Evolutionary conservation across 2,888 invertebrate genomes (phyloP), one percentile per base, ranked within the genome.

Genomic region (Mesoligia furuncula): DNA sequence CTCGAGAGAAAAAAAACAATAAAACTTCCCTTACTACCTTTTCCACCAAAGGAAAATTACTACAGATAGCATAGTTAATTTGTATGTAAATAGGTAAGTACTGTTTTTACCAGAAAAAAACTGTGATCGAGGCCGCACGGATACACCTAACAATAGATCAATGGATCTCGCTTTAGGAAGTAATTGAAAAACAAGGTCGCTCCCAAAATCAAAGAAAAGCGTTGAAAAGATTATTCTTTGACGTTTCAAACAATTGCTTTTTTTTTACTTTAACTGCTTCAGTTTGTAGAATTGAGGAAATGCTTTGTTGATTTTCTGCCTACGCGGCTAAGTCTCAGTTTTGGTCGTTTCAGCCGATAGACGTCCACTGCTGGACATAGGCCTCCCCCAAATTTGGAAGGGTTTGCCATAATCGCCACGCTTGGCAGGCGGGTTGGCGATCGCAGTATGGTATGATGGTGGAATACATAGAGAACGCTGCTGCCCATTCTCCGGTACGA

Each of bases 81-180:
- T 68, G 17, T 80, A 71, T 78, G 73, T 68, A 81, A 85, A 83
- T 74, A 31, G 31, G 31, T 31, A 67, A 70, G 54, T 48, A 13
- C 45, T 54, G 85, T 85, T 80, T 85, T 70, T 57, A 70, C 81
- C 81, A 85, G 36, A 87, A 88, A 87, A 88, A 87, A 88, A 87
- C 75, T 42, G 31, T 66, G 20, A 72, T 39, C 83, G 79, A 87
- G 87, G 86, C 67, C 78, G 54, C 48, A 57, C 78, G 45, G 75
- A 39, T 67, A 36, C 62, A 36, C n/a, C 31, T 71, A 79, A 88
- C 87, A 88, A 87, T 87, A 80, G 76, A 80, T 67, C 64, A 77
- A 83, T 80, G 62, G 66, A 77, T 73, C 72, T 79, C 39, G 67
- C 54, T 82, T 88, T 79, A 87, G 88, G 88, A 87, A 87, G 88